Percentiles rank a stretch among this genome's conserved stretches.
Conservation (phyloP, 2,113 vertebrate genomes). For the Erinaceus europaeus region DNA sequence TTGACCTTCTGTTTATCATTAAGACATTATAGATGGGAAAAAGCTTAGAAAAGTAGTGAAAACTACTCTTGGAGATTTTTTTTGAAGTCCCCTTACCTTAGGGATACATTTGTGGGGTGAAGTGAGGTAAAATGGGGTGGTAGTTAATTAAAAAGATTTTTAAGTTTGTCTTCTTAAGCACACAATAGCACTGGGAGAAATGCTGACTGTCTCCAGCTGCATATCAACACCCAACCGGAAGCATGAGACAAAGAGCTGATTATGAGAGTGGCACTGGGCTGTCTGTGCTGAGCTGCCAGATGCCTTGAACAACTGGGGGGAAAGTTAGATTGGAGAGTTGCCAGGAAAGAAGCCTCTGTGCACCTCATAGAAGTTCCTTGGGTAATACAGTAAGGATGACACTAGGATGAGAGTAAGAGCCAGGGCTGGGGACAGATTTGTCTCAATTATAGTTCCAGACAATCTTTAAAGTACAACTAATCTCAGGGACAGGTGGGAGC, state of each 20-base stretch:
- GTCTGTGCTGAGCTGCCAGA: constrained; percentile 25
- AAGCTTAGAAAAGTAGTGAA: not conserved
- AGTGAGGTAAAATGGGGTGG: constrained; percentile 41
- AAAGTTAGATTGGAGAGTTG: not conserved
- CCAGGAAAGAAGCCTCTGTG: not conserved
- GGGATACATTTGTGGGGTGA: constrained; percentile 50
- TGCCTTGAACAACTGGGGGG: constrained; percentile 19
- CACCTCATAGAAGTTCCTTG: not conserved
- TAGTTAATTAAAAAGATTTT: constrained; percentile 38
- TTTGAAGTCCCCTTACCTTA: not conserved
- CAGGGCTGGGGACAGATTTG: not conserved
- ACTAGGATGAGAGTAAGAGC: not conserved
- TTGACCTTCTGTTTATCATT: not conserved
- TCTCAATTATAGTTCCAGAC: not conserved
- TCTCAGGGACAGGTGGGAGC: not conserved
- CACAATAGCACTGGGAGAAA: constrained; percentile 54
- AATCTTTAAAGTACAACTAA: not conserved
- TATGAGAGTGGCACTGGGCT: constrained; percentile 24
- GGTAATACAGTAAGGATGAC: not conserved
- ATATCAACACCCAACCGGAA: constrained; percentile 56
- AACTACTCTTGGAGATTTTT: not conserved
- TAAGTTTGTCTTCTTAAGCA: constrained; percentile 47
- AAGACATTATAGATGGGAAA: not conserved
- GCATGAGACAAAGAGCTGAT: constrained; percentile 63
- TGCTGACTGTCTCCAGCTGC: constrained; percentile 67